Conservation (phyloP, 2,888 invertebrate species). For the Thelaira solivaga region DNA sequence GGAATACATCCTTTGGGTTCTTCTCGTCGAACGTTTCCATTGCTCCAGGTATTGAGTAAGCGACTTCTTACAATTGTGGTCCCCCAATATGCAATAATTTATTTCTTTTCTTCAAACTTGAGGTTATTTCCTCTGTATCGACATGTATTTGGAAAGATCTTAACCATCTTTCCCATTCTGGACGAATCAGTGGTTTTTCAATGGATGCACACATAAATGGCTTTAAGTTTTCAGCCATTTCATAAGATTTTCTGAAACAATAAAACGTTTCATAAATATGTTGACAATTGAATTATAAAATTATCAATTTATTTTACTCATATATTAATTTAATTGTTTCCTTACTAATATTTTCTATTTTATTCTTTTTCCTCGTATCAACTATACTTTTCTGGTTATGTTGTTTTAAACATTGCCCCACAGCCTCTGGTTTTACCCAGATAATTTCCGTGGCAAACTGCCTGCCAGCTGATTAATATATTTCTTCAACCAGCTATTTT, state of each 20-base stretch:
- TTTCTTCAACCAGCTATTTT: background rate
- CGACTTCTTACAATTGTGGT: constrained; percentile 43
- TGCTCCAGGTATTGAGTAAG: constrained; percentile 44
- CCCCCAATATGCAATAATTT: constrained; percentile 30
- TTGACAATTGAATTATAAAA: constrained; percentile 24
- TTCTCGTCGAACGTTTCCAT: constrained; percentile 30
- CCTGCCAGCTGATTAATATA: constrained; percentile 7
- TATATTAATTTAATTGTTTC: constrained; percentile 1
- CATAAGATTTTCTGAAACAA: background rate
- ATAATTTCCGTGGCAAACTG: constrained; percentile 5
- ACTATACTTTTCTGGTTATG: constrained; percentile 3
- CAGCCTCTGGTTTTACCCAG: constrained; percentile 28
- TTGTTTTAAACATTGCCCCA: constrained; percentile 7
- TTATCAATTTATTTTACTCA: constrained; percentile 8
- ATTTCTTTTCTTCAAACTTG: constrained; percentile 35
- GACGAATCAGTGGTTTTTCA: constrained; percentile 32
- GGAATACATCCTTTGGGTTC: constrained; percentile 31
- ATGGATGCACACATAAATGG: constrained; percentile 32
- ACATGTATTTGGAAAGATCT: constrained; percentile 42
- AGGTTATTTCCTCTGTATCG: constrained; percentile 45
- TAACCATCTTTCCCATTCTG: constrained; percentile 48
- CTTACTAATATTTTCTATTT: background rate
- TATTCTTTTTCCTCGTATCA: background rate
- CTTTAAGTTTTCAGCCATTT: constrained; percentile 24
- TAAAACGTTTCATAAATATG: constrained; percentile 15